phyloP scores from a whole-genome alignment of 2,888 invertebrate genomes.

The Callimorpha dominula region DNA sequence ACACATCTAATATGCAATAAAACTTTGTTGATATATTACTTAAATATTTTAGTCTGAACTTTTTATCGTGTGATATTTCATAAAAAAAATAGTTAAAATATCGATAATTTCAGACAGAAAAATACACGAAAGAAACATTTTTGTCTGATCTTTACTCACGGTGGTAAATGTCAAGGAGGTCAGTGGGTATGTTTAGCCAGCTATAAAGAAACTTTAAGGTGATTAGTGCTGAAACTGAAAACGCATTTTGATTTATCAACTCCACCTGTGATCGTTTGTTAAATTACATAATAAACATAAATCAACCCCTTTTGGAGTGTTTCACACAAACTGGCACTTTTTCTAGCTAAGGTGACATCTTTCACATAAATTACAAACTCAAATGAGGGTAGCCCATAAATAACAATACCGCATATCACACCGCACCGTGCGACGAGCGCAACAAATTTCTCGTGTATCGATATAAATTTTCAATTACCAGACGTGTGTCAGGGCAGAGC shows the following conservation, averaged over 20 bases:
- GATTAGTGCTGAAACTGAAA: too few relatives aligned
- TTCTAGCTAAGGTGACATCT: background rate
- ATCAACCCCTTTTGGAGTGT: background rate
- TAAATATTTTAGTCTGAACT: too few relatives aligned
- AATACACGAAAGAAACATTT: too few relatives aligned
- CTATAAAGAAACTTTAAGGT: background rate
- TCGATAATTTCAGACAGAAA: too few relatives aligned
- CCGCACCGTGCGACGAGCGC: slow-evolving; percentile 33
- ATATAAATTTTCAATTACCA: slow-evolving; percentile 58
- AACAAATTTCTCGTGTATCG: slow-evolving; percentile 53
- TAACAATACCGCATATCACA: slow-evolving; percentile 47
- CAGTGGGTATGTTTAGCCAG: background rate
- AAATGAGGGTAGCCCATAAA: slow-evolving; percentile 32
- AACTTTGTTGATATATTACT: too few relatives aligned
- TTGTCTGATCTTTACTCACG: too few relatives aligned
- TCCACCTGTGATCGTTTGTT: background rate
- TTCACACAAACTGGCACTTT: background rate
- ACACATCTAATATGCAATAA: too few relatives aligned
- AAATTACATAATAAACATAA: background rate
- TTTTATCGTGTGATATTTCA: too few relatives aligned
- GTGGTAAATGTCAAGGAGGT: too few relatives aligned
- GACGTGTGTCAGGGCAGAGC: slow-evolving; percentile 51
- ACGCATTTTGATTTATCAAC: background rate
- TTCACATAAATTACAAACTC: slow-evolving; percentile 18
- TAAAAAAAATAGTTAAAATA: too few relatives aligned